Percentiles rank a stretch among this genome's conserved stretches.
These are phyloP conservation scores for Gryllus bimaculatus DNA, from an alignment of 1,140 invertebrate genomes.

Conservation along the genomic window DNA sequence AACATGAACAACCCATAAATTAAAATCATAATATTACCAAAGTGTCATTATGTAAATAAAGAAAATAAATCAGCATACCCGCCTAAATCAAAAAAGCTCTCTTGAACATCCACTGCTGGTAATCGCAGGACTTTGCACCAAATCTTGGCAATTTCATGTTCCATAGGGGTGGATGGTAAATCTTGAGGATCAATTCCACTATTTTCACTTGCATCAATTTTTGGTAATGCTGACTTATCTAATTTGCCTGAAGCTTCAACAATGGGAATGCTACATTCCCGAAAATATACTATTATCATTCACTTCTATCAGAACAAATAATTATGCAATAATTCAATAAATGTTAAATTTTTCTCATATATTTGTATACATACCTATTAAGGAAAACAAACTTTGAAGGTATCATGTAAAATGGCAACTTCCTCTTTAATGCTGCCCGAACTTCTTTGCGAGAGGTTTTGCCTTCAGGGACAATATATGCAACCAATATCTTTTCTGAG, in stretches of 20 bases:
- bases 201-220: slow-evolving; percentile 17
- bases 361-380: slow-evolving; percentile 25
- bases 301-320: slow-evolving; percentile 9
- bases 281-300: slow-evolving; percentile 11
- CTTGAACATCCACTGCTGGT: slow-evolving; percentile 23
- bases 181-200: slow-evolving; percentile 20
- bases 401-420: slow-evolving; percentile 45
- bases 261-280: slow-evolving; percentile 25
- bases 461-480: slow-evolving; percentile 38
- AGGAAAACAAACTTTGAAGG: slow-evolving; percentile 41
- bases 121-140: slow-evolving; percentile 26
- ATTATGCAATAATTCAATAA: no score
- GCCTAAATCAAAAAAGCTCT: slow-evolving; percentile 29
- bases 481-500: slow-evolving; percentile 41
- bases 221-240: slow-evolving; percentile 23
- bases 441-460: slow-evolving; percentile 33
- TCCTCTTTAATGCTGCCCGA: slow-evolving; percentile 36
- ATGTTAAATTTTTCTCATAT: neutral
- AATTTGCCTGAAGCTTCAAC: slow-evolving; percentile 28
- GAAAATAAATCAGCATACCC: slow-evolving; percentile 25
- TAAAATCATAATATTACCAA: neutral
- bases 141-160: slow-evolving; percentile 24
- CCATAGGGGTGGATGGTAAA: slow-evolving; percentile 16
- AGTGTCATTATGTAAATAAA: neutral
- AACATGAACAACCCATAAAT: slow-evolving; percentile 11